phyloP scores from a whole-genome alignment of 2,888 invertebrate genomes.

The Neoascia interrupta region DNA sequence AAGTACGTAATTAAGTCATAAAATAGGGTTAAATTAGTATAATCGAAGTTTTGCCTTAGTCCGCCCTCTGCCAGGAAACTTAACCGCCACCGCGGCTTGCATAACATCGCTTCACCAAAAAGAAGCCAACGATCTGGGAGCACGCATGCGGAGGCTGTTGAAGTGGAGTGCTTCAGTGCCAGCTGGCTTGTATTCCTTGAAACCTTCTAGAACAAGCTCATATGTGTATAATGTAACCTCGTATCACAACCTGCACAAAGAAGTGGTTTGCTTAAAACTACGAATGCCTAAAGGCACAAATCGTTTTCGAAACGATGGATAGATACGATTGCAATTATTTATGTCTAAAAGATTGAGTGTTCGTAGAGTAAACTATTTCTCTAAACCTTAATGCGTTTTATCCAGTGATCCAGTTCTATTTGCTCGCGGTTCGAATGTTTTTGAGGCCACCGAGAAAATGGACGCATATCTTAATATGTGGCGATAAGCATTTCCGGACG shows the following conservation, averaged over 20 bases:
- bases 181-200: too few relatives aligned
- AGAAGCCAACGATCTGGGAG: slow-evolving; percentile 11
- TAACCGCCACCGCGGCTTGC: slow-evolving; percentile 22
- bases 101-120: slow-evolving; percentile 28
- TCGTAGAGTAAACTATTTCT: too few relatives aligned
- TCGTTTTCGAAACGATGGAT: too few relatives aligned
- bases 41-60: slow-evolving; percentile 69
- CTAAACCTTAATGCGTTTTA: too few relatives aligned
- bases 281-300: too few relatives aligned
- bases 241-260: too few relatives aligned
- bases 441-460: too few relatives aligned
- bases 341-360: too few relatives aligned
- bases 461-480: slow-evolving; percentile 45
- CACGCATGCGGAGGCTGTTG: slow-evolving; percentile 49
- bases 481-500: slow-evolving; percentile 65
- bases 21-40: slow-evolving; percentile 74
- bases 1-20: slow-evolving; percentile 74
- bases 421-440: too few relatives aligned
- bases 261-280: too few relatives aligned
- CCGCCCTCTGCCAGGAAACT: neutral
- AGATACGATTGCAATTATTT: too few relatives aligned
- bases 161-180: too few relatives aligned
- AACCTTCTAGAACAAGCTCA: slow-evolving; percentile 23
- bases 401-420: slow-evolving; percentile 39
- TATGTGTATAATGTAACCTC: slow-evolving; percentile 49